Base-by-base conservation (phyloP, 2,888 invertebrate species). In the Electrophaes corylata region DNA sequence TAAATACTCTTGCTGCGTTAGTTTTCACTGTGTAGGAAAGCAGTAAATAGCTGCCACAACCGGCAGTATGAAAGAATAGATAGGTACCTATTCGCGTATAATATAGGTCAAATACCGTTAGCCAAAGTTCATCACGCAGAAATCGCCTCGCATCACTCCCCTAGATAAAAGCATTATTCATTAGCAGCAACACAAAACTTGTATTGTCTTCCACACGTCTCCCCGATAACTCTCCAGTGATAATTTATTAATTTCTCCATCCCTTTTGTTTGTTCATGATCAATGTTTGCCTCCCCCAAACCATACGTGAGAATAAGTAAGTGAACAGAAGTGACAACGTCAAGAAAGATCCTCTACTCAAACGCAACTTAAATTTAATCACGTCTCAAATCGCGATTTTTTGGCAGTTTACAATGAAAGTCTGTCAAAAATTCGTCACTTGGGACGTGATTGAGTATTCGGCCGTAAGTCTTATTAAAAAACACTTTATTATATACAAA, bases 181-280 rank as follows among this genome's bases (percentile, higher is more conserved):
- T 87, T 83, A 81, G 71, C 70, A 69, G 63, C 56, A 59, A 52
- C 65, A 69, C 65, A 71, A 74, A 76, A 71, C 65, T 72, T 73
- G 72, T 76, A 75, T 76, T 80, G 79, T 77, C 74, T 81, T 73
- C 75, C 73, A 70, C 79, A 78, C 73, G 73, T 75, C 70, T 71
- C 64, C 60, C 70, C 67, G 72, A 81, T 80, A 75, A 78, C 76
- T 79, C 72, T 73, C 76, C 64, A 69, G 81, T 79, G 82, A 84
- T 88, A 88, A 90, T 90, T 88, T 88, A 90, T 90, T 88, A 88
- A 89, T 89, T 86, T 81, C 79, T 70, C 80, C 71, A 69, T 71
- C 69, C 73, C 77, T 78, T 80, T 81, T 85, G 84, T 88, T 88
- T 84, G 86, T 79, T 79, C 75, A 77, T 84, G 87, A 86, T 84